phyloP scores from a whole-genome alignment of 2,888 invertebrate genomes.

The Anthrax anthrax region DNA sequence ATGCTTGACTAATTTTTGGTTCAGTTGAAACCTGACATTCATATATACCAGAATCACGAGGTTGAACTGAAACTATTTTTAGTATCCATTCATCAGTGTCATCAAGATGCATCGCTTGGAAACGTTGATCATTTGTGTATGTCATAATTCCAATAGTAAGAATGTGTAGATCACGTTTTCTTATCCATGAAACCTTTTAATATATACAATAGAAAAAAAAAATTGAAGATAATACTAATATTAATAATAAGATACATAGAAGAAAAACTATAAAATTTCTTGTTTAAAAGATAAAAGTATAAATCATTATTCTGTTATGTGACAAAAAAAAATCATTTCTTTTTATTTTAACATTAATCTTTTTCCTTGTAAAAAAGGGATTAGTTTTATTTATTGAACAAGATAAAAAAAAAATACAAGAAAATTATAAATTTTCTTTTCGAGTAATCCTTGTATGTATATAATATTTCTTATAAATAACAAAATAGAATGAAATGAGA shows the following conservation, averaged over 20 bases:
- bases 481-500: too few species aligned
- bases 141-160: constrained; percentile 57
- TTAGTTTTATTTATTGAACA: too few species aligned
- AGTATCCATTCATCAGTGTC: constrained; percentile 60
- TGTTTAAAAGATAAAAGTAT: too few species aligned
- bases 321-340: too few species aligned
- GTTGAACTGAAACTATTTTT: constrained; percentile 53
- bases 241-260: neutral
- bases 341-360: too few species aligned
- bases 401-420: neutral
- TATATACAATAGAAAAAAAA: neutral
- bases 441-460: neutral
- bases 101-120: constrained; percentile 53
- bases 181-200: constrained; percentile 65
- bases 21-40: constrained; percentile 68
- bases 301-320: too few species aligned
- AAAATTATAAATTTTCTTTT: neutral
- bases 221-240: neutral
- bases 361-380: too few species aligned
- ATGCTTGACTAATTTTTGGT: constrained; percentile 61
- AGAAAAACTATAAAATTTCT: neutral
- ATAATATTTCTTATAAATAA: too few species aligned
- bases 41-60: constrained; percentile 52
- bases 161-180: constrained; percentile 68
- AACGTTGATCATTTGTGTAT: constrained; percentile 59